Conservation (phyloP, 1,140 invertebrate species). For the Sminthurides bifidus region DNA sequence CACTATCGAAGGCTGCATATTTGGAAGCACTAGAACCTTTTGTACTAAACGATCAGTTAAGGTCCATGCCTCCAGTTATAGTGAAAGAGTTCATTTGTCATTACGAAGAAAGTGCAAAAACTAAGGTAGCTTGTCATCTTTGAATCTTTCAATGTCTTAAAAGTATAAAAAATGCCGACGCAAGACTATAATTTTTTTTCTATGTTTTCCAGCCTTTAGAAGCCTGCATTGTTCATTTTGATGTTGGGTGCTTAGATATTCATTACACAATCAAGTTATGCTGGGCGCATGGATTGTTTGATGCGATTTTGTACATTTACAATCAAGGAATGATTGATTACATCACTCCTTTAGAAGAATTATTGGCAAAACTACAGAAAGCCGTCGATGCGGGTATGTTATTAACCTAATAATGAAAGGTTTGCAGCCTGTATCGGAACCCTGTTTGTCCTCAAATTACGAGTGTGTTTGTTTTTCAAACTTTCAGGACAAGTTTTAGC, state of each 20-base stretch:
- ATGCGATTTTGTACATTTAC: conserved; percentile 78
- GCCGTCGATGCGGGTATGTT: conserved; percentile 35
- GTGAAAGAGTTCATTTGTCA: conserved; percentile 54
- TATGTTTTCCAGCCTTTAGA: conserved; percentile 50
- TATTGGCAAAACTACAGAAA: conserved; percentile 47
- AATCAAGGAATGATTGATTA: conserved; percentile 75
- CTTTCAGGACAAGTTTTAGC: conserved; percentile 33
- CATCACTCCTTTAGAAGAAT: conserved; percentile 66
- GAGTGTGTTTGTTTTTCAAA: conserved; percentile 7
- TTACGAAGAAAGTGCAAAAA: conserved; percentile 44
- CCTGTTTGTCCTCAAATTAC: background rate
- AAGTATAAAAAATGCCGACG: no score
- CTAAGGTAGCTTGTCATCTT: conserved; percentile 29
- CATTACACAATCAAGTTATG: conserved; percentile 78
- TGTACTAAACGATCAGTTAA: conserved; percentile 43
- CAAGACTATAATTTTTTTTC: no score
- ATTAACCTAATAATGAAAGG: background rate
- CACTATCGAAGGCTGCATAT: conserved; percentile 38
- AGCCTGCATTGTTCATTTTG: conserved; percentile 64
- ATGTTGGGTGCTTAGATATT: conserved; percentile 73
- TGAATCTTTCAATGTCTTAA: background rate
- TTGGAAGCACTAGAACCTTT: conserved; percentile 42
- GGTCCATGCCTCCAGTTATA: conserved; percentile 47
- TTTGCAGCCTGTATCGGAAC: background rate
- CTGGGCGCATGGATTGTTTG: conserved; percentile 62